Evolutionary conservation across 1,140 invertebrate genomes (phyloP), one percentile per base, ranked within the genome.

Genomic region (Caenorhabditis remanei): DNA sequence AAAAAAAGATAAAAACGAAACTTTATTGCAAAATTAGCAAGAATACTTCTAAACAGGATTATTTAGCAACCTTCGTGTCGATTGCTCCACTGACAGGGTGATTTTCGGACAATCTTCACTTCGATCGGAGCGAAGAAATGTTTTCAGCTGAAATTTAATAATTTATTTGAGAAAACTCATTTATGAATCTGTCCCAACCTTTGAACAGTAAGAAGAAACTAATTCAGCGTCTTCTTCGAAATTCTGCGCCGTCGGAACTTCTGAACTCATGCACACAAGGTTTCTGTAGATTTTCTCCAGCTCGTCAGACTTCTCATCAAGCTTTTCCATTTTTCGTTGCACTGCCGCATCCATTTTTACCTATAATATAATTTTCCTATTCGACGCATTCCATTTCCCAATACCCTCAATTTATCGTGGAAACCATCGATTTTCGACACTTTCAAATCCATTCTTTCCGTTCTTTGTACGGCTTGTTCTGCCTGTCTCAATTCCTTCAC

Each of bases 331-430:
- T 79, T 79, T 24, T 50, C 71, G 71, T 50, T 79, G 71, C 43
- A 79, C 71, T 13, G 71, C 71, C 19, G 9, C 7, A 14, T 79
- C 71, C 71, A 79, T 79, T 79, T 79, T 79, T 79, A 79, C n/a
- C 71, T 79, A 46, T 24, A 79, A 79, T 0, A 24, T 32, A 32
- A 21, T 9, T 9, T 63, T 63, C 5, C 8, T 9, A 32, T 32
- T 13, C 9, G 7, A 40, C 11, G 13, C 11, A 63, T 63, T 13
- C 11, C 11, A 11, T 11, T 9, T 53, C 24, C 9, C 8, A 32
- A 24, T 79, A 79, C 71, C 46, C 46, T 79, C 46, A 79, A 50
- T 79, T 79, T 79, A 14, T 79, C 71, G 14, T 79, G 46, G 41
- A 79, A 50, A 9, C 46, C 46, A 2, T 79, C 46, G n/a, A 50